Conservation (phyloP, 2,888 invertebrate genomes). For the Alitta virens region DNA sequence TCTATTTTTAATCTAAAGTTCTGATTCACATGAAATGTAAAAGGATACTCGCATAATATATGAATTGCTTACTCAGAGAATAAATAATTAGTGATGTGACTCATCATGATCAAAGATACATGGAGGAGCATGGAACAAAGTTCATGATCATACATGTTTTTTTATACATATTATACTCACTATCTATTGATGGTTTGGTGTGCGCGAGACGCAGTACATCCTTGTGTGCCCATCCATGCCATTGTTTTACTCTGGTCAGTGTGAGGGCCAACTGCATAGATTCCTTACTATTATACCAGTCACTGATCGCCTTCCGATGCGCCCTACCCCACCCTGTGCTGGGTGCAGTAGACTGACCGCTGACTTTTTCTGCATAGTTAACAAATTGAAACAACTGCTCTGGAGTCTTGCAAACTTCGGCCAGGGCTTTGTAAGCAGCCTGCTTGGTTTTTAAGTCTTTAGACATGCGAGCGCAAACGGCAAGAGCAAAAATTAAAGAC, state of each 20-base stretch:
- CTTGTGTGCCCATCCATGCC: slow-evolving; percentile 71
- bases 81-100: too few species aligned
- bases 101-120: too few species aligned
- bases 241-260: slow-evolving; percentile 65
- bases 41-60: too few species aligned
- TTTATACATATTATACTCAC: slow-evolving; percentile 34
- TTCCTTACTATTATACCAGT: slow-evolving; percentile 68
- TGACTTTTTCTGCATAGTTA: slow-evolving; percentile 61
- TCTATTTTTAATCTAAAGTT: too few species aligned
- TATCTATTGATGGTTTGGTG: slow-evolving; percentile 41
- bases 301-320: slow-evolving; percentile 65
- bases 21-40: too few species aligned
- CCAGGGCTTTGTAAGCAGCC: slow-evolving; percentile 62
- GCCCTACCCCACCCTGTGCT: slow-evolving; percentile 64
- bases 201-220: slow-evolving; percentile 63
- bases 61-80: too few species aligned
- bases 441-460: slow-evolving; percentile 58
- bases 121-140: too few species aligned
- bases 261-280: slow-evolving; percentile 67
- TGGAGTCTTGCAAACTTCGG: slow-evolving; percentile 65
- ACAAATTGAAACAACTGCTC: slow-evolving; percentile 68
- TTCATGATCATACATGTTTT: neutral
- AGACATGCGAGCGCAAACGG: slow-evolving; percentile 63
- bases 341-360: slow-evolving; percentile 41
- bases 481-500: slow-evolving; percentile 65